A percentile compares a stretch with the other conserved stretches of the same genome.
Conservation (phyloP, 1,140 invertebrate species). For the Linepithema humile region DNA sequence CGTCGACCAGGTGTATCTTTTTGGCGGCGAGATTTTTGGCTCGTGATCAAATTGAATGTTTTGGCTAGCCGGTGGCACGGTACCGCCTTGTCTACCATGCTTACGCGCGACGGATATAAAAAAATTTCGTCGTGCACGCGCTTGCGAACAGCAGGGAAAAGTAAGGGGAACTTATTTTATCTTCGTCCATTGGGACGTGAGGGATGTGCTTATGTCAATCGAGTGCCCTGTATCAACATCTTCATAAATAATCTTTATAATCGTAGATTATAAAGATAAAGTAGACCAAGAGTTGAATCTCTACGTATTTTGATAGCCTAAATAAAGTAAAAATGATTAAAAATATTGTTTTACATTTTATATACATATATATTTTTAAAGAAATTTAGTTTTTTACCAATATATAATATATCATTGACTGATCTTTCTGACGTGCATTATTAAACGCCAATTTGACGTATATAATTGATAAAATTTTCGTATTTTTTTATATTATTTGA, state of each 20-base stretch:
- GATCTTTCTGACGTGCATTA: not conserved
- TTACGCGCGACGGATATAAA: conserved; percentile 58
- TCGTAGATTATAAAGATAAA: too few species aligned
- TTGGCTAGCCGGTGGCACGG: conserved; percentile 73
- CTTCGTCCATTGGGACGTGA: conserved; percentile 23
- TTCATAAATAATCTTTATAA: not conserved
- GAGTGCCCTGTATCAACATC: not conserved
- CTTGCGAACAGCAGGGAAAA: not conserved
- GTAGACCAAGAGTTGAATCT: not conserved
- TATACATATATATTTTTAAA: not conserved
- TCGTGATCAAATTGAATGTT: conserved; percentile 76
- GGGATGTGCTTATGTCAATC: conserved; percentile 5
- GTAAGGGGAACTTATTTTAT: conserved; percentile 61
- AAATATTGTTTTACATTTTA: not conserved
- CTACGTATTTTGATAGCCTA: not conserved
- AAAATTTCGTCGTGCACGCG: conserved; percentile 46
- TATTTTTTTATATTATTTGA: not conserved
- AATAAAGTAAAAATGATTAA: not conserved
- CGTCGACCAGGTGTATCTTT: conserved; percentile 76
- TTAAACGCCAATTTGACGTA: not conserved
- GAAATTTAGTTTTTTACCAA: not conserved
- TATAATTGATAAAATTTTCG: not conserved
- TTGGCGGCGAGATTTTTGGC: conserved; percentile 78
- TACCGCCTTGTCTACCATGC: conserved; percentile 74
- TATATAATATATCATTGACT: not conserved